A percentile compares a stretch with the other conserved stretches of the same genome.
These are phyloP conservation scores for Caenorhabditis imperialis DNA, from an alignment of 2,888 invertebrate genomes.

Conservation along the genomic window DNA sequence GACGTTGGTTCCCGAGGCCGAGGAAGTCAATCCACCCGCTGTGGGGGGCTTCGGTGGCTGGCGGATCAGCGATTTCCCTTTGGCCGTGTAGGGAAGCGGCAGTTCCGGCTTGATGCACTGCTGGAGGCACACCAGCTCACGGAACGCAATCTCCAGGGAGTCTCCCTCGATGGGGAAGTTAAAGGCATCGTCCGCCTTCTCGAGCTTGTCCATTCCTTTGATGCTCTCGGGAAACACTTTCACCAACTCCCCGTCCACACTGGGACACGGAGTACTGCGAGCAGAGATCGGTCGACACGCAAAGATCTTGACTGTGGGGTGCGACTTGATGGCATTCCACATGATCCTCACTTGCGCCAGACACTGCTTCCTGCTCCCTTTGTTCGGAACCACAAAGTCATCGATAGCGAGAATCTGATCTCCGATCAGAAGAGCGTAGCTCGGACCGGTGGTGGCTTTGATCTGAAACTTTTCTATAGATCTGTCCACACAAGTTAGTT, in stretches of 20 bases:
- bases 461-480: no score
- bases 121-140: slow-evolving; percentile 12
- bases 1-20: not conserved
- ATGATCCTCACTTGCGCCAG: not conserved
- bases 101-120: slow-evolving; percentile 10
- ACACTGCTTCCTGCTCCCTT: not conserved
- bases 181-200: slow-evolving; percentile 2
- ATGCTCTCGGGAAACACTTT: not conserved
- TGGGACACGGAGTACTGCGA: slow-evolving; percentile 29
- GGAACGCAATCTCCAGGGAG: slow-evolving; percentile 20
- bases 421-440: slow-evolving; percentile 14
- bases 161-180: slow-evolving; percentile 12
- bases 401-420: slow-evolving; percentile 24
- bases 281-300: slow-evolving; percentile 17
- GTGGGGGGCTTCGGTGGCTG: not conserved
- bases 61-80: slow-evolving; percentile 16
- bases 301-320: slow-evolving; percentile 6
- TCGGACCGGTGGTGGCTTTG: slow-evolving; percentile 2
- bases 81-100: slow-evolving; percentile 3
- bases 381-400: not conserved
- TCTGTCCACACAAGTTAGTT: no score
- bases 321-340: not conserved
- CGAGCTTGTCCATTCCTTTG: not conserved
- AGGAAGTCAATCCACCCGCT: not conserved
- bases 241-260: slow-evolving; percentile 19